Evolutionary conservation across 1,140 invertebrate species (phyloP).

Genomic region (Pogonomyrmex barbatus): DNA sequence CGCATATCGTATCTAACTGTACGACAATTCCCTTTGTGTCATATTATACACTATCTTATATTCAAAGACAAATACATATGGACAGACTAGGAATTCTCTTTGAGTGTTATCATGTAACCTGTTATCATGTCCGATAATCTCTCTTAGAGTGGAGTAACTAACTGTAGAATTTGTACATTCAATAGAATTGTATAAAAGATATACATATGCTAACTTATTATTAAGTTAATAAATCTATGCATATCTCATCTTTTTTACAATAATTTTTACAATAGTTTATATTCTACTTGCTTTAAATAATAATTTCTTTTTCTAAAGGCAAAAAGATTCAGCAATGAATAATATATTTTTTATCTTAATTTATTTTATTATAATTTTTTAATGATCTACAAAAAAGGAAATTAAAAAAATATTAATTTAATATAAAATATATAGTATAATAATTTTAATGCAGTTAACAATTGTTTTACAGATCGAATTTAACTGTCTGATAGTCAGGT

Average conservation of each 20-base stretch:
- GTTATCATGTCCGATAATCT: conserved; percentile 51
- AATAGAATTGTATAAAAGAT: not conserved
- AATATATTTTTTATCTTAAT: not conserved
- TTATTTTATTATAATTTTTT: conserved; percentile 2
- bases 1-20: not conserved
- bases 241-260: not conserved
- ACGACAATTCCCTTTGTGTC: conserved; percentile 37
- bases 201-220: not conserved
- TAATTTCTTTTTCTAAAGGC: not conserved
- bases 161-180: not conserved
- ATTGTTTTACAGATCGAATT: not conserved
- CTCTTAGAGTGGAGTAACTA: conserved; percentile 12
- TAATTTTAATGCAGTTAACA: conserved; percentile 20
- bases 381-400: not conserved
- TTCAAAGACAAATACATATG: conserved; percentile 6
- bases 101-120: no score
- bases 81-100: conserved; percentile 36
- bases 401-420: not conserved
- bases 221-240: not conserved
- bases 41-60: conserved; percentile 34
- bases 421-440: not conserved
- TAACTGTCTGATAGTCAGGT: conserved; percentile 7
- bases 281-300: not conserved
- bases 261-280: not conserved
- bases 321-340: not conserved